These are phyloP conservation scores for Scartelaos histophorus DNA, from an alignment of 2,113 vertebrate species.

Conservation along the genomic window DNA sequence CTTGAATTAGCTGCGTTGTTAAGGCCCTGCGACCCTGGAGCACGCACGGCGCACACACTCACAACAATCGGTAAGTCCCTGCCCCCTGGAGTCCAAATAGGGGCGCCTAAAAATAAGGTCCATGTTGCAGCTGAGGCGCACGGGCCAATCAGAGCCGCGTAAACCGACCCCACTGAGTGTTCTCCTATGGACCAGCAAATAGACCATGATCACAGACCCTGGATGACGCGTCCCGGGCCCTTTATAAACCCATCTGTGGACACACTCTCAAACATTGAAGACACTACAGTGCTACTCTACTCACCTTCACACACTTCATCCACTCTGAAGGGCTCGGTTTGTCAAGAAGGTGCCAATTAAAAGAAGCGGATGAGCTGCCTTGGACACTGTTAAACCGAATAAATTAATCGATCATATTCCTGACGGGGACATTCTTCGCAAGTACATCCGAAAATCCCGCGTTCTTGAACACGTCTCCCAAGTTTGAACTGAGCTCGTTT, in stretches of 20 bases:
- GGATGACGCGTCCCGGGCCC: slow-evolving; percentile 77
- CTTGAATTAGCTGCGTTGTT: slow-evolving; percentile 66
- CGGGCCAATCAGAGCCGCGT: slow-evolving; percentile 63
- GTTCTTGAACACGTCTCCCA: slow-evolving; percentile 38
- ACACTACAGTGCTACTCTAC: slow-evolving; percentile 42
- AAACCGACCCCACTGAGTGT: slow-evolving; percentile 67
- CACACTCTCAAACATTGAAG: slow-evolving; percentile 51
- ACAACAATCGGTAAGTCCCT: slow-evolving; percentile 53
- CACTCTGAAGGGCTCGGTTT: slow-evolving; percentile 47
- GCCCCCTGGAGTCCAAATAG: slow-evolving; percentile 58
- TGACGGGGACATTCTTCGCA: slow-evolving; percentile 65
- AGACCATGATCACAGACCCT: slow-evolving; percentile 75
- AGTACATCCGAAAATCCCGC: slow-evolving; percentile 57
- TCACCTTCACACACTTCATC: slow-evolving; percentile 39
- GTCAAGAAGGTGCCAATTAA: slow-evolving; percentile 68
- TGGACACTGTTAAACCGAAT: slow-evolving; percentile 58
- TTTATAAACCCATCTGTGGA: slow-evolving; percentile 71
- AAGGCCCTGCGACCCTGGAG: slow-evolving; percentile 39
- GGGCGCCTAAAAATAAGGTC: slow-evolving; percentile 79
- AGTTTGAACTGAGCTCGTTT: slow-evolving; percentile 54
- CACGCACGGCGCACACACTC: slow-evolving; percentile 54
- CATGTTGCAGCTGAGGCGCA: slow-evolving; percentile 66
- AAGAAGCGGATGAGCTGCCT: slow-evolving; percentile 48
- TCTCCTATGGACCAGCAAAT: slow-evolving; percentile 69
- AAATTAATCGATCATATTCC: slow-evolving; percentile 62